Evolutionary conservation across 2,888 invertebrate genomes (phyloP), one percentile per base, ranked within the genome.

Genomic region (Pycnomerus fuliginosus): DNA sequence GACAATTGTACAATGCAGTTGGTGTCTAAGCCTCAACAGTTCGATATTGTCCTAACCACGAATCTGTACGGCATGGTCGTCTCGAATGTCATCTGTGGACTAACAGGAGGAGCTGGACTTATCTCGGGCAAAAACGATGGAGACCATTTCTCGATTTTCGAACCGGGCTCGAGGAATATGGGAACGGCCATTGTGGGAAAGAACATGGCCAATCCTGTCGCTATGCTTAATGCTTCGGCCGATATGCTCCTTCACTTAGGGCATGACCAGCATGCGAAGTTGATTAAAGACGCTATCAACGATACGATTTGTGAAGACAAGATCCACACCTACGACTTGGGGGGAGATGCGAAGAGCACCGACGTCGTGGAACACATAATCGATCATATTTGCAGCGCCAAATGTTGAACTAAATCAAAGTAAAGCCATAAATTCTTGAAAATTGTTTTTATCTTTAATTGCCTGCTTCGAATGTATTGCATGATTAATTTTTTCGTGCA

Each of bases 131-230:
- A 50, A 15, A 70, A 70, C 50, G 67, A 56, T 34, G 65, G 69
- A 8, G 50, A 62, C 5, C 23, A 46, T 12, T 59, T 50, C 27
- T 68, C 66, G 1, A 50, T 70, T 3, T 70, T 70, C 48, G 71
- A 71, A 51, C 59, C 67, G 3, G 67, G 52, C 12, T 54, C 57
- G 0, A 46, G 62, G 20, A 53, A 55, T 44, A 38, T 25, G 3
- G 48, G 32, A 34, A 90, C 89, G 11, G 80, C 88, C 0, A 86
- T 97, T 58, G 92, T 90, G 39, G 97, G 96, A 35, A 93, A 92
- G 71, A 93, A 96, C 71, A 78, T 92, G 36, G 96, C 96, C 1
- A 98, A 98, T 74, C 98, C 97, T 0, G 83, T 93, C 15, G 96
- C 96, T 0, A 95, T 98, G 90, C 77, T 98, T 53, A 90, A 91